Percentiles rank a stretch among this genome's conserved stretches.
phyloP scores from a whole-genome alignment of 1,140 invertebrate species.

The Sycobia sp. region DNA sequence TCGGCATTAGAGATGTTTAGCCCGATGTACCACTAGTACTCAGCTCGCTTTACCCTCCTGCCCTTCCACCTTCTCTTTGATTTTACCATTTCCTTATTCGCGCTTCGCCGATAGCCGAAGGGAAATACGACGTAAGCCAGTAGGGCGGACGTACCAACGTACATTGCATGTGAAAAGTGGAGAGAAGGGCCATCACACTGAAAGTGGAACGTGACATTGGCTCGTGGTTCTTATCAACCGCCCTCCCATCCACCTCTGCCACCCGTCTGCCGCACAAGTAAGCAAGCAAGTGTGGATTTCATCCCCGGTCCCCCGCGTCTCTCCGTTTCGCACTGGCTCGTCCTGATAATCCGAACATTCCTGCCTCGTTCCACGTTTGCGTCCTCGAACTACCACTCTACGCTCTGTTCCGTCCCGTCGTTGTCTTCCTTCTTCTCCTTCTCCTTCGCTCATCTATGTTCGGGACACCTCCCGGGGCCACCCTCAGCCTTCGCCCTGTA shows the following conservation, averaged over 20 bases:
- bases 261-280: too few relatives aligned
- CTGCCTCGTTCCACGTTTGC: constrained; percentile 46
- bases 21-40: too few relatives aligned
- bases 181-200: constrained; percentile 51
- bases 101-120: too few relatives aligned
- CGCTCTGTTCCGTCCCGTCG: not conserved
- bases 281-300: too few relatives aligned
- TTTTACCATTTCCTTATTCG: too few relatives aligned
- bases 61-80: too few relatives aligned
- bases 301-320: constrained; percentile 35
- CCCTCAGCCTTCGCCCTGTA: constrained; percentile 13
- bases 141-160: not conserved
- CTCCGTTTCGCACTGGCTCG: not conserved
- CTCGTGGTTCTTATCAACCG: constrained; percentile 55
- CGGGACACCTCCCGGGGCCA: not conserved
- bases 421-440: too few relatives aligned
- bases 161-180: constrained; percentile 45
- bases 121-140: too few relatives aligned
- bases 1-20: too few relatives aligned
- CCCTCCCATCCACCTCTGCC: too few relatives aligned
- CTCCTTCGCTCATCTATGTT: too few relatives aligned
- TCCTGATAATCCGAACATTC: constrained; percentile 55
- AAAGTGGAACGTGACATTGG: constrained; percentile 57
- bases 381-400: constrained; percentile 26
- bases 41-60: too few relatives aligned